Conservation (phyloP, 2,797 vertebrate species). For the Apogon hyalosoma region DNA sequence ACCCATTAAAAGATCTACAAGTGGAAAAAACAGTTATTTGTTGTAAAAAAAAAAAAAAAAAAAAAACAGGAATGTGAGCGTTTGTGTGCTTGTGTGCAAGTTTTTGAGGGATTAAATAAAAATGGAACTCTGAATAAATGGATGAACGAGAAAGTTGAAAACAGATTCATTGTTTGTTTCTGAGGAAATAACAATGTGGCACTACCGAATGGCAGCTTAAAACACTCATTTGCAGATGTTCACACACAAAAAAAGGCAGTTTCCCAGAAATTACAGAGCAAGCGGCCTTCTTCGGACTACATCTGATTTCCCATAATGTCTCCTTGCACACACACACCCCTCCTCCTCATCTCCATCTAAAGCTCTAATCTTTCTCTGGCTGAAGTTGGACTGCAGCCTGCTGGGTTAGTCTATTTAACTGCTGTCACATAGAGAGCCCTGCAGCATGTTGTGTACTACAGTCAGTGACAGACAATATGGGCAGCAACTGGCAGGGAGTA, state of each 20-base stretch:
- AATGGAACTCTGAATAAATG: slow-evolving; percentile 1
- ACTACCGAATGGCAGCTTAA: slow-evolving; percentile 22
- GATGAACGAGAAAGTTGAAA: slow-evolving; percentile 32
- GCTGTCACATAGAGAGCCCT: slow-evolving; percentile 57
- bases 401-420: slow-evolving; percentile 64
- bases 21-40: too few species aligned
- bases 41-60: too few species aligned
- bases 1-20: too few species aligned
- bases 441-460: slow-evolving; percentile 55
- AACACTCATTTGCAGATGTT: slow-evolving; percentile 49
- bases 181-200: slow-evolving; percentile 43
- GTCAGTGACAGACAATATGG: slow-evolving; percentile 64
- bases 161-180: slow-evolving; percentile 46
- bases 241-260: slow-evolving; percentile 9
- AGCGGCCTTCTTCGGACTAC: slow-evolving; percentile 28
- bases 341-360: slow-evolving; percentile 52
- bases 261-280: slow-evolving; percentile 63
- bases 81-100: too few species aligned
- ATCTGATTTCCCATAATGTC: slow-evolving; percentile 61
- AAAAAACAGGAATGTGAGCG: too few species aligned
- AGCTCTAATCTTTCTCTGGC: slow-evolving; percentile 60
- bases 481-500: slow-evolving; percentile 61
- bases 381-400: slow-evolving; percentile 57
- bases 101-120: too few species aligned
- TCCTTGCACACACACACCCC: slow-evolving; percentile 21